Conservation (phyloP, 2,888 invertebrate genomes). For the Masnerella sp. region DNA sequence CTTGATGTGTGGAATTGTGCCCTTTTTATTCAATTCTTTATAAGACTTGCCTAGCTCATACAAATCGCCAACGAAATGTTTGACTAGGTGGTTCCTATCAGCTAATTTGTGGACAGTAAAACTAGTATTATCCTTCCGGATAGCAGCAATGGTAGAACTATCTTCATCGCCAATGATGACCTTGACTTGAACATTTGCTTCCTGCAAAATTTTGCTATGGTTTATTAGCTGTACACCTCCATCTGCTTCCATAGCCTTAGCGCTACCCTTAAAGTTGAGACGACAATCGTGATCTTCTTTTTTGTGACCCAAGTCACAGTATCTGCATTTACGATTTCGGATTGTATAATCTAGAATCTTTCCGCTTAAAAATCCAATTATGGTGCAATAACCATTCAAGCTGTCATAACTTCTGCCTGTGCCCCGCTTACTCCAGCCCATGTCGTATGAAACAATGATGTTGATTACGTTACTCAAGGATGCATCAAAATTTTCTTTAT, state of each 20-base stretch:
- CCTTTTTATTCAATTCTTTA: conserved; percentile 1
- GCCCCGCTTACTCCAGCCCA: conserved; percentile 44
- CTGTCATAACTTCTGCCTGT: conserved; percentile 30
- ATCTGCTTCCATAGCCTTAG: conserved; percentile 63
- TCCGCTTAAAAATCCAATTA: conserved; percentile 16
- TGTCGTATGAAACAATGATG: conserved; percentile 65
- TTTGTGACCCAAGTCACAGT: conserved; percentile 21
- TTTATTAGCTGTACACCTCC: conserved; percentile 59
- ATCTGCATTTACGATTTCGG: conserved; percentile 37
- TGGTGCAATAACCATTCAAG: conserved; percentile 26
- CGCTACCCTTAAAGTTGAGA: conserved; percentile 19
- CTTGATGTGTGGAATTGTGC: conserved; percentile 11
- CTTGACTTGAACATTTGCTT: conserved; percentile 44
- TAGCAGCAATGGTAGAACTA: conserved; percentile 61
- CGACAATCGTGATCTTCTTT: conserved; percentile 22
- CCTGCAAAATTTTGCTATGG: conserved; percentile 56
- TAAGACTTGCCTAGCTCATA: background rate
- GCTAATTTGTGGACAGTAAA: conserved; percentile 12
- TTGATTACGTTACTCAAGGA: conserved; percentile 54
- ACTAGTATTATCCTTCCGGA: conserved; percentile 28
- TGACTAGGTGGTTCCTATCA: conserved; percentile 22
- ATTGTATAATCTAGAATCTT: conserved; percentile 55
- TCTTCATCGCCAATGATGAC: conserved; percentile 65
- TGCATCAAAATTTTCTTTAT: conserved; percentile 39
- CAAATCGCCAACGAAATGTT: conserved; percentile 12